Evolutionary conservation across 1,140 invertebrate genomes (phyloP), one percentile per base, ranked within the genome.

Genomic region (Brachionus calyciflorus): DNA sequence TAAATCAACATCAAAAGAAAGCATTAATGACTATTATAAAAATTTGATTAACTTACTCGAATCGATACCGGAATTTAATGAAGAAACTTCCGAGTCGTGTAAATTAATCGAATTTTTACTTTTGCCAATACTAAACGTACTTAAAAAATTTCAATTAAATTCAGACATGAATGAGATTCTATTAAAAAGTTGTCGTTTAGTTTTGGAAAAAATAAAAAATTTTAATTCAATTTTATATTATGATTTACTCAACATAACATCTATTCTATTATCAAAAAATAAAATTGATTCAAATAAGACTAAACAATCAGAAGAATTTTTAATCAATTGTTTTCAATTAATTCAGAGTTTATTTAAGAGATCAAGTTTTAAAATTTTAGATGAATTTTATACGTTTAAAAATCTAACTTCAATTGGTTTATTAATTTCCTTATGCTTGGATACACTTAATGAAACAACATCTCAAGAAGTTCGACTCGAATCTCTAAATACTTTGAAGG

Each of bases 391-490:
- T 30, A 49, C 14, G 10, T 73, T 73, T 24, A 19, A 19, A 7
- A 73, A 51, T 24, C 24, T 73, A 0, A 73, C 69, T n/a, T 37
- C 69, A 41, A 49, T 73, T 55, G 69, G 69, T 14, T 30, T 73
- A 14, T 40, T 53, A 17, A 33, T 51, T 19, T 51, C 69, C 1
- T 7, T 73, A 24, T 14, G 26, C 17, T 55, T 73, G 46, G 69
- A 73, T n/a, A 73, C 30, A 26, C 26, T 73, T 9, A 17, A 12
- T 9, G 28, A 51, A 5, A 17, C 14, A 9, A 73, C 24, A 40
- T 49, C 44, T 14, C 19, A 51, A 4, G 19, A 73, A 17, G 28
- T 73, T 9, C 37, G 48, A 73, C 28, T 55, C 2, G 28, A 49
- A 41, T 14, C 69, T 0, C 26, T 73, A 21, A 40, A 21, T 9